phyloP scores from a whole-genome alignment of 2,113 vertebrate genomes.

The Theropithecus gelada region DNA sequence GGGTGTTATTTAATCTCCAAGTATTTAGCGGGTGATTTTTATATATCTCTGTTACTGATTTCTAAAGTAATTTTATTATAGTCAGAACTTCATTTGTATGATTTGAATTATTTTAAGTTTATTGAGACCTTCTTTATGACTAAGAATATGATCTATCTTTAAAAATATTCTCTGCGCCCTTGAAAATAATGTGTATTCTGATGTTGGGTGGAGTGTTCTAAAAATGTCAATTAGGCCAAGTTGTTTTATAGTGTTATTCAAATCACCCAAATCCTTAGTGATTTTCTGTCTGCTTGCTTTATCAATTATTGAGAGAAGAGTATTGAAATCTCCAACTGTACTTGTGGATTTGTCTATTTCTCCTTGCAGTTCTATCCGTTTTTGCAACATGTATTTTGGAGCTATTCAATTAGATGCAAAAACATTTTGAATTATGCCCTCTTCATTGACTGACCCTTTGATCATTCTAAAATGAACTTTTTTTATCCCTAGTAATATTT shows the following conservation, averaged over 20 bases:
- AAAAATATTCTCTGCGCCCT: not conserved
- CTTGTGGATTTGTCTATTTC: not conserved
- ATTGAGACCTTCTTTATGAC: not conserved
- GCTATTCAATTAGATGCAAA: not conserved
- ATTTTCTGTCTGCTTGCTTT: conserved; percentile 31
- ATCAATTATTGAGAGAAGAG: not conserved
- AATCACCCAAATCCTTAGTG: conserved; percentile 2
- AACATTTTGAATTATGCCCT: not conserved
- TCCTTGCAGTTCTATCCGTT: not conserved
- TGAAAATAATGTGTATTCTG: conserved; percentile 28
- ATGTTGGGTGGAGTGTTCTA: not conserved
- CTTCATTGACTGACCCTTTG: not conserved
- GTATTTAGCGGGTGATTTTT: not conserved
- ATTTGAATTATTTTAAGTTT: conserved; percentile 12
- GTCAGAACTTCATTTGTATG: not conserved
- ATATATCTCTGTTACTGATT: not conserved
- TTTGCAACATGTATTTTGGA: not conserved
- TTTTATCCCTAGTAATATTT: not conserved
- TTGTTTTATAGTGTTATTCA: conserved; percentile 9
- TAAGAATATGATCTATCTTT: not conserved
- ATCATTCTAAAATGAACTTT: not conserved
- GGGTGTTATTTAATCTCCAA: not conserved
- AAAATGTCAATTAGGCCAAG: conserved; percentile 29
- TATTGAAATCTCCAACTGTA: not conserved
- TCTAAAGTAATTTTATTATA: not conserved